phyloP scores from a whole-genome alignment of 2,113 vertebrate species.

The Grallaria varia region DNA sequence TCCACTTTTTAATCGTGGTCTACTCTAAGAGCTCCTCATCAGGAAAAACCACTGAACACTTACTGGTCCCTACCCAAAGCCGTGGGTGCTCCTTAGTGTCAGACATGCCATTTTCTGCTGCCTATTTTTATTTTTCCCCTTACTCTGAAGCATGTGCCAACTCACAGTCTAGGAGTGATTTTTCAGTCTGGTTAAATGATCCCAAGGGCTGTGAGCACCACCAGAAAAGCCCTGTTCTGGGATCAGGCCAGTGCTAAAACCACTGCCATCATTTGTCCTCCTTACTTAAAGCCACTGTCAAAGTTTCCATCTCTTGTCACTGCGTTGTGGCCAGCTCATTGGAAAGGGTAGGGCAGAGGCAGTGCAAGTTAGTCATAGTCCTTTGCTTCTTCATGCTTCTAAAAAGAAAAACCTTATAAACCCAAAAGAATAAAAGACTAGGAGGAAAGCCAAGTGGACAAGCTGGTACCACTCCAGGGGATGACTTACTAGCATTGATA shows the following conservation, averaged over 20 bases:
- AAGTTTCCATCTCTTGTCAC: neutral
- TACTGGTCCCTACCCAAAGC: neutral
- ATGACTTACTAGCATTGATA: neutral
- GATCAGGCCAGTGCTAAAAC: neutral
- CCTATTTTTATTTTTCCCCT: neutral
- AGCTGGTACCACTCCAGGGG: neutral
- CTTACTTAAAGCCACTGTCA: neutral
- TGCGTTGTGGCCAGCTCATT: neutral
- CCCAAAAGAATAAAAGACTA: neutral
- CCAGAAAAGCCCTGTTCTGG: neutral
- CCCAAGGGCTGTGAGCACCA: neutral
- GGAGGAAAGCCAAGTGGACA: neutral
- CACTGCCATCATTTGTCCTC: neutral
- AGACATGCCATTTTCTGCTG: neutral
- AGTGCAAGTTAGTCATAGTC: neutral
- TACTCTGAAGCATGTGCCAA: neutral
- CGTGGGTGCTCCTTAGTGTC: neutral
- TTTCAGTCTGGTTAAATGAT: neutral
- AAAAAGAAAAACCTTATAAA: neutral
- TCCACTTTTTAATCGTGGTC: neutral
- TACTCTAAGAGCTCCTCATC: neutral
- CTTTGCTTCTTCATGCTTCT: neutral
- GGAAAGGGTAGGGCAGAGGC: neutral
- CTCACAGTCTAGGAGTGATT: neutral
- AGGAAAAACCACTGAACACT: neutral